Conservation (phyloP, 2,797 vertebrate species). For the Halcyon leucocephala region DNA sequence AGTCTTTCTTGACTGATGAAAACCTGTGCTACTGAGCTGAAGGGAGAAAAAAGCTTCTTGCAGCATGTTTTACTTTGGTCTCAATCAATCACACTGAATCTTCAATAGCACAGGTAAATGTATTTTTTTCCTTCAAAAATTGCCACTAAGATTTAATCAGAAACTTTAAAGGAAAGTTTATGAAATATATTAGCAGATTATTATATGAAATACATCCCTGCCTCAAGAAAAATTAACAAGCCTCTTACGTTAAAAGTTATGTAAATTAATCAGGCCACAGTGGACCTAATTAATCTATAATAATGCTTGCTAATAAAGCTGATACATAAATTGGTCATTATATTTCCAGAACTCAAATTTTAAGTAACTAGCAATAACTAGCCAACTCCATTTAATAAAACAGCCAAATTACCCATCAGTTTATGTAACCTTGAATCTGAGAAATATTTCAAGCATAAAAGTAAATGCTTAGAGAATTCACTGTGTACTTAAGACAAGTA, state of each 20-base stretch:
- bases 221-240: not conserved
- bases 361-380: not conserved
- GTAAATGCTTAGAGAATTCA: not conserved
- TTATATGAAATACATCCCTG: not conserved
- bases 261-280: not conserved
- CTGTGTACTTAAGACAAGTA: not conserved
- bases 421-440: not conserved
- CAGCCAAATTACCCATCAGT: not conserved
- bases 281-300: not conserved
- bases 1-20: slow-evolving; percentile 1
- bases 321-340: not conserved
- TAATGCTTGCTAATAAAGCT: not conserved
- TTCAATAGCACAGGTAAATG: not conserved
- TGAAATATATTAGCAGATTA: not conserved
- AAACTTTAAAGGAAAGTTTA: not conserved
- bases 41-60: not conserved
- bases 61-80: not conserved
- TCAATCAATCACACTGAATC: not conserved
- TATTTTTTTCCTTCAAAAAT: not conserved
- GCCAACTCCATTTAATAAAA: not conserved
- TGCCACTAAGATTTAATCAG: not conserved
- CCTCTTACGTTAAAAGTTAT: not conserved
- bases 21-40: not conserved
- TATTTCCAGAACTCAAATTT: not conserved
- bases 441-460: not conserved